Percentiles rank a stretch among this genome's conserved stretches.
phyloP scores from a whole-genome alignment of 1,140 invertebrate genomes.

The Brachionus manjavacas region DNA sequence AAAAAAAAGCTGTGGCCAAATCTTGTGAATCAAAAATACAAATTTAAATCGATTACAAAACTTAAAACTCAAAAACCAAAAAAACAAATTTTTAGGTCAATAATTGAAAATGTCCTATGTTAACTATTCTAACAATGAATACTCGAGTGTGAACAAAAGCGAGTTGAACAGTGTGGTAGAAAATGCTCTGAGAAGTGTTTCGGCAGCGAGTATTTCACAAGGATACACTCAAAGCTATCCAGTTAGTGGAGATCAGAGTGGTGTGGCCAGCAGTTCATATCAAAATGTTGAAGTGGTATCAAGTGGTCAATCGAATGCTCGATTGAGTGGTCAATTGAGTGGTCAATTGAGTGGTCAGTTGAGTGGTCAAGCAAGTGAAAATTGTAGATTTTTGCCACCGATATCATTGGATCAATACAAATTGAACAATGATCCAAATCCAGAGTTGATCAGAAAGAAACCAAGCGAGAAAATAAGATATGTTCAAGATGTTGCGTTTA shows the following conservation, averaged over 20 bases:
- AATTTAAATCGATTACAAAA: not conserved
- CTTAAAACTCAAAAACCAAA: not conserved
- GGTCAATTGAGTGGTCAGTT: not conserved
- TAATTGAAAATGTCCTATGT: not conserved
- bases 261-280: not conserved
- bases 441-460: conserved; percentile 27
- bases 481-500: conserved; percentile 10
- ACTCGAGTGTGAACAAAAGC: not conserved
- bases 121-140: not conserved
- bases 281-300: not conserved
- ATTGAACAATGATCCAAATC: conserved; percentile 41
- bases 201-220: not conserved
- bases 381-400: conserved; percentile 30
- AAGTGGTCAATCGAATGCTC: not conserved
- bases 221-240: not conserved
- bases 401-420: conserved; percentile 24
- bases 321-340: not conserved
- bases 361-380: not conserved
- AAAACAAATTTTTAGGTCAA: not conserved
- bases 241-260: not conserved
- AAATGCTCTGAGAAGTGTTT: conserved; percentile 27
- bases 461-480: conserved; percentile 25
- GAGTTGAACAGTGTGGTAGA: not conserved
- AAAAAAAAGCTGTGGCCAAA: not conserved
- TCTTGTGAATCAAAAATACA: not conserved